Base-by-base conservation (phyloP, 2,797 vertebrate species). In the Hoplostethus atlanticus region DNA sequence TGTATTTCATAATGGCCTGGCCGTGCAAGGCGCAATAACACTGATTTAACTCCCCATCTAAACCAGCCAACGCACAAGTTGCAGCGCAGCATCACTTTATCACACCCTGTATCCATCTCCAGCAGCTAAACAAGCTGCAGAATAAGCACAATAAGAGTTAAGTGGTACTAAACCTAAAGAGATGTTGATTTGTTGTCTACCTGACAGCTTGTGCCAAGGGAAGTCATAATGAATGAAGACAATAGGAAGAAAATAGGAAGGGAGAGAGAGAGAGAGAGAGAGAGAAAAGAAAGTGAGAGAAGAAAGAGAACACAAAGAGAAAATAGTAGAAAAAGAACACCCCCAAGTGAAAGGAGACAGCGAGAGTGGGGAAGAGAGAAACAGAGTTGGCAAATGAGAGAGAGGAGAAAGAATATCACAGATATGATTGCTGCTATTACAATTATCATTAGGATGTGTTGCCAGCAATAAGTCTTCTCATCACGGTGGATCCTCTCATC, bases 401-500 rank as follows among this genome's bases (percentile, higher is more conserved):
- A 76, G 83, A 44, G 64, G 30, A 36, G 46, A 28, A 75, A 79
- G 80, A 83, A 80, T 73, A 79, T 87, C 76, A 71, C 79, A 57
- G 85, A 84, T 90, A 92, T 92, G 87, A 92, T 93, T 88, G 86
- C 89, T 10, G 76, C 86, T 80, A 91, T 94, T 92, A 87, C 86
- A 92, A 93, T 95, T 93, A 94, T 93, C 92, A 94, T 94, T 92
- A 94, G 88, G 85, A 86, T 88, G 89, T 84, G 84, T 87, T 88
- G 79, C 77, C 84, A 87, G 89, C 91, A 87, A 86, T 83, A 89
- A 88, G 85, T 84, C 72, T 54, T 88, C 91, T 92, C 88, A 91
- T 92, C 84, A 93, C 85, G 84, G 85, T 77, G 83, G 80, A 89
- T 86, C 85, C 77, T 81, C 84, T 91, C 86, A 88, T 84, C 81